phyloP scores from a whole-genome alignment of 2,888 invertebrate genomes.

The Catocala fraxini region DNA sequence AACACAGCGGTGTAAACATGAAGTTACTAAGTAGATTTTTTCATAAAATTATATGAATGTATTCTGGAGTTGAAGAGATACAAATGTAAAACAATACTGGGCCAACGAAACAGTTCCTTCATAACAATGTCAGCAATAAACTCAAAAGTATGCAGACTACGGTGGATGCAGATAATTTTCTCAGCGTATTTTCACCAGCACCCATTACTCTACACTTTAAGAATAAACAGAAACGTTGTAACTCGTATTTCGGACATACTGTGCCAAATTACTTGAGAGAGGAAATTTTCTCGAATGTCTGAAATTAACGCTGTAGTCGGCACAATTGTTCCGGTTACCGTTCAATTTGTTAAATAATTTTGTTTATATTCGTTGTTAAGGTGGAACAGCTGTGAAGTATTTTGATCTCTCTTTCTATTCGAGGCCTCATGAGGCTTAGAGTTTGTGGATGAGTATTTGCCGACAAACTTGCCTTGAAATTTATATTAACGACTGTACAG shows the following conservation, averaged over 20 bases:
- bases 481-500: no score
- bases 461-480: no score
- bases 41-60: no score
- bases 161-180: slow-evolving; percentile 17
- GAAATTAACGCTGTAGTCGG: slow-evolving; percentile 30
- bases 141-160: slow-evolving; percentile 2
- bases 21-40: no score
- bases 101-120: not conserved
- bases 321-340: slow-evolving; percentile 26
- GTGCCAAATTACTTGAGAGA: slow-evolving; percentile 18
- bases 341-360: slow-evolving; percentile 35
- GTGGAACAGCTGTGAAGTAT: slow-evolving; percentile 7
- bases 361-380: slow-evolving; percentile 35
- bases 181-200: slow-evolving; percentile 3
- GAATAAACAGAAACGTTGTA: slow-evolving; percentile 19
- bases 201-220: slow-evolving; percentile 11
- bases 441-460: no score
- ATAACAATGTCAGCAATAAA: slow-evolving; percentile 9
- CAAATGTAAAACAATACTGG: no score
- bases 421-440: no score
- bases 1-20: no score
- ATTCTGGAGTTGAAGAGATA: no score
- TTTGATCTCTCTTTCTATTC: not conserved
- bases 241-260: slow-evolving; percentile 15
- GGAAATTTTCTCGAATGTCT: slow-evolving; percentile 27